Conservation (phyloP, 1,140 invertebrate species). For the Drosophila novamexicana region DNA sequence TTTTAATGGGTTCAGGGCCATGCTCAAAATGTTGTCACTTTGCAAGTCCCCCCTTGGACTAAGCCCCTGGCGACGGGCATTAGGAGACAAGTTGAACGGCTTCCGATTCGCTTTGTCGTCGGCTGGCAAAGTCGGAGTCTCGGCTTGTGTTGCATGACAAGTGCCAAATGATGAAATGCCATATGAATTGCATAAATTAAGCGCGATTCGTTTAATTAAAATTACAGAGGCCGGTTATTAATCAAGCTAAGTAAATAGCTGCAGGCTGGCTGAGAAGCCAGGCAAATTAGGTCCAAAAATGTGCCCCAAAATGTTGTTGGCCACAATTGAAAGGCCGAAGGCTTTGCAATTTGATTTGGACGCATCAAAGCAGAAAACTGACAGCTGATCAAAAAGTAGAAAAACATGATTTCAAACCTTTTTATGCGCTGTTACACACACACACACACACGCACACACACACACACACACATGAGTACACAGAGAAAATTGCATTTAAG, state of each 20-base stretch:
- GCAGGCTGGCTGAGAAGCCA: neutral
- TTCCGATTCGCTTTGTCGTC: slow-evolving; percentile 22
- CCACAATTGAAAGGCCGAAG: slow-evolving; percentile 6
- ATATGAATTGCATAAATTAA: slow-evolving; percentile 82
- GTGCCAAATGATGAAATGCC: slow-evolving; percentile 81
- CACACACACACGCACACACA: slow-evolving; percentile 5
- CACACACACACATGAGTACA: neutral
- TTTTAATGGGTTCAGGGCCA: no score
- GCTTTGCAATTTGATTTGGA: slow-evolving; percentile 73
- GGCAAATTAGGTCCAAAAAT: neutral
- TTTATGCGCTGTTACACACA: slow-evolving; percentile 16
- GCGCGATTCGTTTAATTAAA: slow-evolving; percentile 81
- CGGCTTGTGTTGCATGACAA: slow-evolving; percentile 64
- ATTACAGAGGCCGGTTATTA: slow-evolving; percentile 70
- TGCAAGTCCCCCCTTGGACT: neutral
- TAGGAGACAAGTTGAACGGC: slow-evolving; percentile 34
- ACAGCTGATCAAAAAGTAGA: slow-evolving; percentile 37
- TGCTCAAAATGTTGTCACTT: no score
- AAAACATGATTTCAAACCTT: slow-evolving; percentile 25
- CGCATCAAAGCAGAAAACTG: slow-evolving; percentile 64
- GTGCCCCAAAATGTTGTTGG: slow-evolving; percentile 11
- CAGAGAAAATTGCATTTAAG: slow-evolving; percentile 57
- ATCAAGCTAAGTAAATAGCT: slow-evolving; percentile 59
- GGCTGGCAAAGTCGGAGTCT: neutral
- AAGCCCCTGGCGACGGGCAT: slow-evolving; percentile 17